Percentiles rank a stretch among this genome's conserved stretches.
These are phyloP conservation scores for Emmelina monodactyla DNA, from an alignment of 2,888 invertebrate genomes.

Conservation along the genomic window DNA sequence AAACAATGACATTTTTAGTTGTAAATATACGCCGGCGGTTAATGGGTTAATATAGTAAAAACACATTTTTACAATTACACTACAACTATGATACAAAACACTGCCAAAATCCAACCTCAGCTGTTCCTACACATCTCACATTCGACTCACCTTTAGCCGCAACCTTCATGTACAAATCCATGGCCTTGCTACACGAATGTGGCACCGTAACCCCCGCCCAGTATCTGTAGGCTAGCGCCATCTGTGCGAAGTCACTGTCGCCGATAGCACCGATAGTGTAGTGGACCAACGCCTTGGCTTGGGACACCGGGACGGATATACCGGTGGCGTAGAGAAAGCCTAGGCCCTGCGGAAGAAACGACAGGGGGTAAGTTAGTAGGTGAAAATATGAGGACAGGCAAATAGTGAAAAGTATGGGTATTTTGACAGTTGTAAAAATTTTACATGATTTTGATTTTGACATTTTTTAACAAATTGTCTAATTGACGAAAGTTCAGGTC, in stretches of 20 bases:
- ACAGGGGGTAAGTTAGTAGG: too few relatives aligned
- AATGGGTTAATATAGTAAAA: slow-evolving; percentile 1
- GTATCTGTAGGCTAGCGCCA: slow-evolving; percentile 95
- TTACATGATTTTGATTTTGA: too few relatives aligned
- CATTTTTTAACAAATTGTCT: too few relatives aligned
- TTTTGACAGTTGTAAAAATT: too few relatives aligned
- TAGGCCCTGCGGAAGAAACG: slow-evolving; percentile 69
- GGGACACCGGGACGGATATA: slow-evolving; percentile 85
- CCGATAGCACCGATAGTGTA: slow-evolving; percentile 92
- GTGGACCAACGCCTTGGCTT: slow-evolving; percentile 87
- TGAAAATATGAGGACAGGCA: too few relatives aligned
- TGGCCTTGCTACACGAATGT: slow-evolving; percentile 88
- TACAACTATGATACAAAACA: too few relatives aligned
- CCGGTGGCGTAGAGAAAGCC: slow-evolving; percentile 90
- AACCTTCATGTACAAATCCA: slow-evolving; percentile 90
- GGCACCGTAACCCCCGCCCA: slow-evolving; percentile 91
- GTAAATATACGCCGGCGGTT: neutral
- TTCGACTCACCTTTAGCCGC: slow-evolving; percentile 77
- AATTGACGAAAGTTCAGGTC: too few relatives aligned
- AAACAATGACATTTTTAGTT: neutral
- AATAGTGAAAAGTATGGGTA: too few relatives aligned
- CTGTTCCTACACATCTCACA: neutral
- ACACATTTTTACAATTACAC: too few relatives aligned
- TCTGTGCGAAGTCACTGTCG: slow-evolving; percentile 92
- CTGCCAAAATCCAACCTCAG: too few relatives aligned